Conservation (phyloP, 2,888 invertebrate species). For the Zygogramma bicolorata region DNA sequence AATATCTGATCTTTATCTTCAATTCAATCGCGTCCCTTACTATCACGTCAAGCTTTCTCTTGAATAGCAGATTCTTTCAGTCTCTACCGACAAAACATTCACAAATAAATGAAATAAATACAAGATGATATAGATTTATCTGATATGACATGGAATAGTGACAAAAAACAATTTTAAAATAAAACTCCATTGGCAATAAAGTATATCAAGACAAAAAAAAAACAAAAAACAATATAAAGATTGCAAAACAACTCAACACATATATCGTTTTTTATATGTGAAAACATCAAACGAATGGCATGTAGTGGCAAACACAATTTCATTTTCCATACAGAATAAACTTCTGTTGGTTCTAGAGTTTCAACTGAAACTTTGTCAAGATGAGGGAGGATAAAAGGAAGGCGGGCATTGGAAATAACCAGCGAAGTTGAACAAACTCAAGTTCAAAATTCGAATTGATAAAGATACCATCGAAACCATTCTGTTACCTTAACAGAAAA, state of each 20-base stretch:
- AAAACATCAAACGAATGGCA: constrained; percentile 32
- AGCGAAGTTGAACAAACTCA: background rate
- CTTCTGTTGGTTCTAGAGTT: background rate
- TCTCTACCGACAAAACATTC: background rate
- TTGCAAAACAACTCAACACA: constrained; percentile 31
- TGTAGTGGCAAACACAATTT: constrained; percentile 28
- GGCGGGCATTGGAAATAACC: background rate
- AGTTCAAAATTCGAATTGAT: background rate
- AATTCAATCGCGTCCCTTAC: too few species aligned
- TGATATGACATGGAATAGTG: constrained; percentile 25
- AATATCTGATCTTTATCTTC: too few species aligned
- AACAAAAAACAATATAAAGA: constrained; percentile 22
- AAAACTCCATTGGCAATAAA: constrained; percentile 18
- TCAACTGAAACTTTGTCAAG: background rate
- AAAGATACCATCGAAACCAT: too few species aligned
- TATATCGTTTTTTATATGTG: constrained; percentile 30
- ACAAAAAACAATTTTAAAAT: constrained; percentile 12
- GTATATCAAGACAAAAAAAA: constrained; percentile 30
- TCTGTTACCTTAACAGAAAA: too few species aligned
- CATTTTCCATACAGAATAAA: constrained; percentile 21
- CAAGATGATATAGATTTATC: constrained; percentile 18
- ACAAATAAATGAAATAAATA: constrained; percentile 33
- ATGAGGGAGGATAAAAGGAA: background rate
- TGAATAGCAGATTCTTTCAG: too few species aligned
- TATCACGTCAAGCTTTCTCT: too few species aligned